Percentiles rank a stretch among this genome's conserved stretches.
Conservation (phyloP, 2,888 invertebrate genomes). For the Nomada hirtipes region DNA sequence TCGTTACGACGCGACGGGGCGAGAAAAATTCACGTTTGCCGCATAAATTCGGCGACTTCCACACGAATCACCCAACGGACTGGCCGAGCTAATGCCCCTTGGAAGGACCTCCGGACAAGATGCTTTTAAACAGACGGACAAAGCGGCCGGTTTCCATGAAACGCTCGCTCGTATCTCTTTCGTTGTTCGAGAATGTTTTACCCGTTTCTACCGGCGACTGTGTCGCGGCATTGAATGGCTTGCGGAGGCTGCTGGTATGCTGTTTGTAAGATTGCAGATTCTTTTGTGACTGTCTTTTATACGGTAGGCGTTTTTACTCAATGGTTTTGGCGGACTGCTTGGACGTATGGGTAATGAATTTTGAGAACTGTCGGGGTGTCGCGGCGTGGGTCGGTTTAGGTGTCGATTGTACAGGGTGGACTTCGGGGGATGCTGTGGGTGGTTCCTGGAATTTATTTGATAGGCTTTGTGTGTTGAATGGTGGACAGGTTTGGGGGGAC, state of each 20-base stretch:
- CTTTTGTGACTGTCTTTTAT: conserved; percentile 14
- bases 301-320: background rate
- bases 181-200: conserved; percentile 3
- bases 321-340: background rate
- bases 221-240: conserved; percentile 13
- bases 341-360: background rate
- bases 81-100: conserved; percentile 6
- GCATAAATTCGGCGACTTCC: background rate
- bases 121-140: conserved; percentile 22
- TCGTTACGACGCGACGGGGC: conserved; percentile 48
- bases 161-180: conserved; percentile 34
- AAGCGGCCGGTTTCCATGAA: conserved; percentile 24
- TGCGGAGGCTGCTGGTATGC: background rate
- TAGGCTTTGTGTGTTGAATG: no score
- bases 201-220: background rate
- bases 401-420: no score
- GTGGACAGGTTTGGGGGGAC: no score
- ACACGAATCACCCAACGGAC: background rate
- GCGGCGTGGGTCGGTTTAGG: no score
- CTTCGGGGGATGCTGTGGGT: no score
- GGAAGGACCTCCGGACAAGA: conserved; percentile 1
- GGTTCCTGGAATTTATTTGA: no score
- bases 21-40: conserved; percentile 59
- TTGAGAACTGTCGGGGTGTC: background rate
- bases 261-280: background rate